Conservation (phyloP, 35 echinoderm and acorn worm species). For the Patiria miniata region DNA sequence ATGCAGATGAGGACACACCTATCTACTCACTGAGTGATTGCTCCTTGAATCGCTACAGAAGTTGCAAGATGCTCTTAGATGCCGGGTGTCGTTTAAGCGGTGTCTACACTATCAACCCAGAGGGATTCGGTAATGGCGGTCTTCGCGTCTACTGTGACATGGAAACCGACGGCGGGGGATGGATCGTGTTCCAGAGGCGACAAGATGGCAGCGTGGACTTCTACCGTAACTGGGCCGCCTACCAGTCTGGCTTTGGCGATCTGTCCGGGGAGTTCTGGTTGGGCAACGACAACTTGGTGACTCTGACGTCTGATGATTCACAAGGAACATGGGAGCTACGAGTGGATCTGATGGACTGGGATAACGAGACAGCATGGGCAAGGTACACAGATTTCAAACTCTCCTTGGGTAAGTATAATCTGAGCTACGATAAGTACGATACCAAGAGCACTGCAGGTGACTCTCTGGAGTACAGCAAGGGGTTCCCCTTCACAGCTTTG, state of each 20-base stretch:
- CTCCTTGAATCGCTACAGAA: not conserved
- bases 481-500: not conserved
- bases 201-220: slow-evolving; percentile 29
- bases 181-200: slow-evolving; percentile 26
- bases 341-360: not conserved
- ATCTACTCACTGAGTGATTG: not conserved
- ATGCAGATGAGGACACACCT: not conserved
- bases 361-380: not conserved
- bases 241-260: slow-evolving; percentile 12
- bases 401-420: not conserved
- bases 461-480: not conserved
- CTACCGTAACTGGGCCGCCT: not conserved
- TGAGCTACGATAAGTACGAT: not conserved
- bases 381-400: not conserved
- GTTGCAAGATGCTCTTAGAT: not conserved
- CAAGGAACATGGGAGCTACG: slow-evolving; percentile 1
- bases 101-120: slow-evolving; percentile 5
- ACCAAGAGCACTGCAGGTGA: not conserved
- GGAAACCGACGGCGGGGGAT: not conserved
- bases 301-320: not conserved
- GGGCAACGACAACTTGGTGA: slow-evolving; percentile 15
- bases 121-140: not conserved
- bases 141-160: not conserved
- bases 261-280: not conserved
- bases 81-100: not conserved